Conservation (phyloP, 2,113 vertebrate genomes). For the Hydropotes inermis region DNA sequence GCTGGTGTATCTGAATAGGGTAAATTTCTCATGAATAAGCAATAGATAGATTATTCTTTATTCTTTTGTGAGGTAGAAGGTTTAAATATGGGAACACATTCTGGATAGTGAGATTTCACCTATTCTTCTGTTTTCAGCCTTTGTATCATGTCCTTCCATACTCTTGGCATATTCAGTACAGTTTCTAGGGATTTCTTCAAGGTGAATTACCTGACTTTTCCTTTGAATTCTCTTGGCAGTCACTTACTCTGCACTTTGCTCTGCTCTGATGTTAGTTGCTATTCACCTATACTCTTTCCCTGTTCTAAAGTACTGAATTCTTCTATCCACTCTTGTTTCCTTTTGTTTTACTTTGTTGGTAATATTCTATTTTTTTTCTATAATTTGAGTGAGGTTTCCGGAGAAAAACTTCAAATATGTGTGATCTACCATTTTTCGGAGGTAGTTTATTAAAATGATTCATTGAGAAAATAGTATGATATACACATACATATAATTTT, state of each 20-base stretch:
- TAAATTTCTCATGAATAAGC: background rate
- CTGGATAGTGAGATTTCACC: background rate
- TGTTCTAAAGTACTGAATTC: background rate
- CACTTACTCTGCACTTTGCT: background rate
- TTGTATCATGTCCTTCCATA: background rate
- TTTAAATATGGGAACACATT: background rate
- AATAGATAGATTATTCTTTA: background rate
- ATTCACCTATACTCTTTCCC: background rate
- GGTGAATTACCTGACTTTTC: background rate
- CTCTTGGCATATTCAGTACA: background rate
- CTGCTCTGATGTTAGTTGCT: background rate
- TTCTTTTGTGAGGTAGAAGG: background rate
- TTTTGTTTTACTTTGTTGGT: background rate
- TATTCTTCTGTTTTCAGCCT: background rate
- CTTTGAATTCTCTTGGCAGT: background rate
- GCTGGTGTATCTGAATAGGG: background rate
- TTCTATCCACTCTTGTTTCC: background rate
- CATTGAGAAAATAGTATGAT: background rate
- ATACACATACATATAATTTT: background rate
- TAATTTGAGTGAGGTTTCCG: background rate
- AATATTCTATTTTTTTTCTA: background rate
- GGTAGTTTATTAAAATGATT: background rate
- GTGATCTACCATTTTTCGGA: background rate
- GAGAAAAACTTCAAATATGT: background rate
- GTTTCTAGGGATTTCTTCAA: background rate